phyloP scores from a whole-genome alignment of 2,113 vertebrate genomes.

The Marcusenius ussheri region DNA sequence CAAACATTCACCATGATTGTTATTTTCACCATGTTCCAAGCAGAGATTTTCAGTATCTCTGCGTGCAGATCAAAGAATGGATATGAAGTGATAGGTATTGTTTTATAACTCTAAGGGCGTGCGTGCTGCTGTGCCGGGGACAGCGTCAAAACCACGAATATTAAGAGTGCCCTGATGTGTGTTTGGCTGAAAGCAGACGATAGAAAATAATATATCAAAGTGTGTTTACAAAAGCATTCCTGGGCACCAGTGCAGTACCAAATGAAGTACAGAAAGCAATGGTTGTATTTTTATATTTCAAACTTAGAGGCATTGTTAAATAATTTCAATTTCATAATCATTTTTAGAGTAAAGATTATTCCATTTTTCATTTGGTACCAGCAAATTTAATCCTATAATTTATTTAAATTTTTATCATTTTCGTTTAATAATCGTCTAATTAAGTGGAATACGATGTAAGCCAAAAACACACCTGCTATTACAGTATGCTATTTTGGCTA shows the following conservation, averaged over 20 bases:
- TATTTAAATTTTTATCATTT: background rate
- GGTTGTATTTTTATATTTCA: background rate
- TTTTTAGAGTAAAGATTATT: background rate
- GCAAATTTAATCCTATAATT: background rate
- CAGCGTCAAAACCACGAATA: background rate
- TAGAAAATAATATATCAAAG: background rate
- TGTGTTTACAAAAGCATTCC: background rate
- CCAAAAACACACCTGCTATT: background rate
- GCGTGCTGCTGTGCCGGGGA: rapidly evolving
- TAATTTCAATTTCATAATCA: background rate
- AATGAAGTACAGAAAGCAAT: background rate
- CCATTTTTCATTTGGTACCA: background rate
- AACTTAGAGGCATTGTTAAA: background rate
- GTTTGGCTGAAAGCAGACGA: background rate
- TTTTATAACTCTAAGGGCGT: background rate
- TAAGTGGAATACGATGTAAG: background rate
- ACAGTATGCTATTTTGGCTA: background rate
- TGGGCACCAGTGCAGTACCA: background rate
- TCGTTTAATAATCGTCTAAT: background rate
- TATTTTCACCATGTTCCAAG: background rate
- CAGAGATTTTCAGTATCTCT: background rate
- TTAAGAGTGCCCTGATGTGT: background rate
- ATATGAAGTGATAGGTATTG: background rate
- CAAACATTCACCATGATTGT: background rate
- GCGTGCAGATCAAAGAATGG: background rate